Base-by-base conservation (phyloP, 2,888 invertebrate species). In the Galeruca laticollis region DNA sequence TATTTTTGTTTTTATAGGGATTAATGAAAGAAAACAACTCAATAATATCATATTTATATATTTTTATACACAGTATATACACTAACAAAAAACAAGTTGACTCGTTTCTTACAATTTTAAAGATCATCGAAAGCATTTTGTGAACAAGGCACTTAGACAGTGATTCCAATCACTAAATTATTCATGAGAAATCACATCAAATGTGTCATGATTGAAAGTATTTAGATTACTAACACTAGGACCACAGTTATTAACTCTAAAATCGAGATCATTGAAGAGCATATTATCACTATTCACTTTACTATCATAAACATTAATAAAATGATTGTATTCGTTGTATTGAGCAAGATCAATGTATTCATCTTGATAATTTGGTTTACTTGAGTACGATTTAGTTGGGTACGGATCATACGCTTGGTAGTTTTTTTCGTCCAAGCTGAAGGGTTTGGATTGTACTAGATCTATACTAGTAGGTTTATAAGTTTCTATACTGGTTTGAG, bases 191-290 rank as follows among this genome's bases (percentile, higher is more conserved):
- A 78, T 76, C 52, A 76, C 75, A 75, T 81, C 80, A 63, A 78
- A 81, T 68, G 71, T 76, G 21, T 79, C 78, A 18, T 77, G 76
- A 73, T 70, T 77, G 72, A 79, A 80, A 73, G 43, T 71, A 70
- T 80, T 79, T 47, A 78, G 66, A 72, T 76, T 77, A 60, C 70
- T 79, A 56, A 77, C 73, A 72, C 67, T 76, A 61, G 78, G 69
- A 67, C 66, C 68, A 56, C 72, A 74, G 43, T 68, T 54, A 49
- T 69, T 61, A 35, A 84, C 80, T 76, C 84, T 79, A 75, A 84
- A 85, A 76, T 86, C 85, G 3, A 85, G 77, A 51, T 86, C 85
- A 64, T 80, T 83, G 63, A 84, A 82, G 60, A 82, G 79, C n/a
- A 81, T 74, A 60, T 77, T 78, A 54, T 82, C 83, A 61, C 79